Conservation (phyloP, 2,113 vertebrate genomes). For the Cephalopholis sonnerati region DNA sequence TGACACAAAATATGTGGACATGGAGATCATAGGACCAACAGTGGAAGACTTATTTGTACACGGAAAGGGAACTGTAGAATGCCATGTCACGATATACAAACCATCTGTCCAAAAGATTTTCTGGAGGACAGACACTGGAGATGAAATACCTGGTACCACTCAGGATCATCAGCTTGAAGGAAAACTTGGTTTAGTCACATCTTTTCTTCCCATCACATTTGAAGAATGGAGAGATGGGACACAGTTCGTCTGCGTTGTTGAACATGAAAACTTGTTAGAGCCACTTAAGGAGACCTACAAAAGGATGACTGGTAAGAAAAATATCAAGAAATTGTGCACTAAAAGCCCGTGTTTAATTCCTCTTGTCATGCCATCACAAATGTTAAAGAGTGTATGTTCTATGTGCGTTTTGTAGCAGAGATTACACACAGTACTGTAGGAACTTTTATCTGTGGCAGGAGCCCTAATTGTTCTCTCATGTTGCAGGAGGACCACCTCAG, state of each 20-base stretch:
- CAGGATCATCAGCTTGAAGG: no score
- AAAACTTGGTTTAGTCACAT: no score
- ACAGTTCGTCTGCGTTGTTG: slow-evolving; percentile 47
- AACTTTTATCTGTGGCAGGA: neutral
- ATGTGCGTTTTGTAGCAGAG: neutral
- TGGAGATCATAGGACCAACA: slow-evolving; percentile 11
- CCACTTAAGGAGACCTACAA: accelerated
- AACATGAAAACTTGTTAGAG: accelerated
- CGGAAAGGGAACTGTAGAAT: slow-evolving; percentile 1
- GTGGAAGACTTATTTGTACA: slow-evolving; percentile 11
- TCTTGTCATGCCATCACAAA: neutral
- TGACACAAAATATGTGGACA: accelerated
- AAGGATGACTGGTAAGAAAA: slow-evolving; percentile 73
- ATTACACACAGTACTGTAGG: neutral
- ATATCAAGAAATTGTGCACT: neutral
- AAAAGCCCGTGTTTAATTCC: neutral
- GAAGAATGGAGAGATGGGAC: slow-evolving; percentile 72
- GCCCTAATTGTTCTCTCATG: slow-evolving; percentile 67
- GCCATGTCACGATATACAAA: neutral
- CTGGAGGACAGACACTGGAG: neutral
- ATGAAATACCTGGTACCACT: accelerated
- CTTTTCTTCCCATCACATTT: slow-evolving; percentile 34
- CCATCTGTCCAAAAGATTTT: accelerated
- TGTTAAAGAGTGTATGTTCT: neutral
- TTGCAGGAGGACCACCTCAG: slow-evolving; percentile 37